These are phyloP conservation scores for Oxytorus armatus DNA, from an alignment of 2,888 invertebrate species.

Conservation along the genomic window DNA sequence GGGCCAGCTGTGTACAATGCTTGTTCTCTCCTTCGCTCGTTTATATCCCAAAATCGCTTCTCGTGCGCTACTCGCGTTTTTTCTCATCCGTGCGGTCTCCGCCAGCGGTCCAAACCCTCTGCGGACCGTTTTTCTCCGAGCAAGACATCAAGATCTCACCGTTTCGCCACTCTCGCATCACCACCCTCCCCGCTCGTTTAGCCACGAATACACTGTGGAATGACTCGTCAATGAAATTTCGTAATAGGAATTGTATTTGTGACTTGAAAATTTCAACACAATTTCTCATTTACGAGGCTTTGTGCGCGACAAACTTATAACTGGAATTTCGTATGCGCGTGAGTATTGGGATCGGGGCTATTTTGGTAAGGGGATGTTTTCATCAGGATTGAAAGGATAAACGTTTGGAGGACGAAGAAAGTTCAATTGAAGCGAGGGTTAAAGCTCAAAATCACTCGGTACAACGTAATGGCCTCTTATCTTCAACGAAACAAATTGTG, in stretches of 20 bases:
- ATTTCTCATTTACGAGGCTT: not conserved
- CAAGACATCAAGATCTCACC: conserved; percentile 54
- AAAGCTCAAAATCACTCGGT: no score
- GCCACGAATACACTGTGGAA: not conserved
- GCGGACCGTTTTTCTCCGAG: conserved; percentile 41
- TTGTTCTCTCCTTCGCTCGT: conserved; percentile 38
- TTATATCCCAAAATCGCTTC: conserved; percentile 44
- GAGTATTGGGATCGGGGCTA: no score
- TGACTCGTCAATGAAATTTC: not conserved
- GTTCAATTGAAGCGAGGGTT: no score
- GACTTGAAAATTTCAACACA: not conserved
- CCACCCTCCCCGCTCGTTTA: not conserved
- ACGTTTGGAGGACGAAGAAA: no score
- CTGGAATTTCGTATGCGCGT: no score
- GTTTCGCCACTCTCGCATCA: conserved; percentile 17
- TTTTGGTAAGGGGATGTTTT: no score
- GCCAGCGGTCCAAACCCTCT: conserved; percentile 1
- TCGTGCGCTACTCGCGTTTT: conserved; percentile 35
- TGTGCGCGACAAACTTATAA: not conserved
- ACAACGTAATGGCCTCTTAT: no score
- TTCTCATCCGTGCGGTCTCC: conserved; percentile 59
- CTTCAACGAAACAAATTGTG: no score
- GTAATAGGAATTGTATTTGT: conserved; percentile 29
- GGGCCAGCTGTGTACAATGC: conserved; percentile 66
- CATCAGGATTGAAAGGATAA: no score